Evolutionary conservation across 2,113 vertebrate genomes (phyloP).

Genomic region (Crotalus viridis): DNA sequence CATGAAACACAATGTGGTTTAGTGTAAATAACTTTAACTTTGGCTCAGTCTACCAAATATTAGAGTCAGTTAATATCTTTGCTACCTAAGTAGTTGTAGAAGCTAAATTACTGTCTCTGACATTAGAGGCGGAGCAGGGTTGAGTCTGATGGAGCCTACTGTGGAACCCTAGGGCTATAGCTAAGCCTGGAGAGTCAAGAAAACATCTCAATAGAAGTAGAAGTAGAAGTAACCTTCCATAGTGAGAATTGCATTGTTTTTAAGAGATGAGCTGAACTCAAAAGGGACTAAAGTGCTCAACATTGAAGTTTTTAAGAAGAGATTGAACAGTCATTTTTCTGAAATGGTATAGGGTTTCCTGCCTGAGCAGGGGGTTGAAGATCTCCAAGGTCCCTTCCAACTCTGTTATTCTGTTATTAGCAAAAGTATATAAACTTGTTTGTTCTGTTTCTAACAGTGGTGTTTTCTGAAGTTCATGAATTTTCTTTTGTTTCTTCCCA

Average conservation of each 20-base stretch:
- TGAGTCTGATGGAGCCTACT: not conserved
- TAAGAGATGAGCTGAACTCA: not conserved
- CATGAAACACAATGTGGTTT: slow-evolving; percentile 25
- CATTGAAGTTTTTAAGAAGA: not conserved
- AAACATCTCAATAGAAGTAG: not conserved
- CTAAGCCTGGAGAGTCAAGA: not conserved
- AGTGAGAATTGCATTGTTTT: not conserved
- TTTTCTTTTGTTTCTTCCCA: not conserved
- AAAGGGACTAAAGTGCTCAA: not conserved
- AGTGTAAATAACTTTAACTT: slow-evolving; percentile 11
- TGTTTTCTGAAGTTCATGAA: not conserved
- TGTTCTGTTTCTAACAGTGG: not conserved
- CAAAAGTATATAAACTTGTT: not conserved
- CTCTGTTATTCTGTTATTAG: not conserved
- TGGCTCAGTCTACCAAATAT: slow-evolving; percentile 1
- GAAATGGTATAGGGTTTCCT: not conserved
- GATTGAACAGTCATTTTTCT: not conserved
- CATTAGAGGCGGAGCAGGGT: not conserved
- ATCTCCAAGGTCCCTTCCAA: not conserved
- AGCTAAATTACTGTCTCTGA: not conserved
- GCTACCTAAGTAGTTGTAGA: not conserved
- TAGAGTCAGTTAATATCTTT: not conserved
- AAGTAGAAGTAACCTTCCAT: not conserved
- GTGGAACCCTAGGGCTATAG: not conserved
- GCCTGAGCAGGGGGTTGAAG: not conserved